Evolutionary conservation across 37 sponge, comb jelly and placozoan species (phyloP), one percentile per base, ranked within the genome.

Genomic region (Petrosia ficiformis): DNA sequence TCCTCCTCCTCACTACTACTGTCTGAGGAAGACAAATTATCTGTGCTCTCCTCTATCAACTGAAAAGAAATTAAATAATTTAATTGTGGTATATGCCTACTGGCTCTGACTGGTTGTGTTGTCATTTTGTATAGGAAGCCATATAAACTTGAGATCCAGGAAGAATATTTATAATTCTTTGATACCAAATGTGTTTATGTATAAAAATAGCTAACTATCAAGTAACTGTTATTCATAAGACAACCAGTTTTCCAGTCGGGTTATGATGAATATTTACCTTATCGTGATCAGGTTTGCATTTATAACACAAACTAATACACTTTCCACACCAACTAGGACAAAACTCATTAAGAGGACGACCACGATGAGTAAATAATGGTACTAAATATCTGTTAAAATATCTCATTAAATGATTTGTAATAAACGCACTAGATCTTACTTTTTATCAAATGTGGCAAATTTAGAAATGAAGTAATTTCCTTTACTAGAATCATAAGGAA

Each of bases 331-430:
- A 68, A 60, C 30, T 22, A 8, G 79, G 70, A 37, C 66, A 65
- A 2, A 76, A 52, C 38, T 70, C 61, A 1, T 63, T 39, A 39
- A 83, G 34, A 3, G 67, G 59, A 1, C 84, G 80, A 2, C 90
- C 90, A 34, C 76, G 60, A 57, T 89, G 90, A 44, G 90, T 89
- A 65, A 89, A 80, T 30, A 89, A 69, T 1, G 90, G 90, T 4
- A 84, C 33, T 16, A 89, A 57, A 59, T 80, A 89, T 14, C 89
- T 89, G 66, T 5, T 42, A 37, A 11, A 35, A 38, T 4, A 19
- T 24, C n/a, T 44, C 28, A 37, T 3, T 35, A 67, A 67, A n/a
- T n/a, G n/a, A n/a, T n/a, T n/a, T n/a, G n/a, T n/a, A n/a, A n/a
- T n/a, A n/a, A n/a, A n/a, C n/a, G n/a, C n/a, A n/a, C n/a, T n/a